These are phyloP conservation scores for Grallaria varia DNA, from an alignment of 2,113 vertebrate genomes.

Conservation along the genomic window DNA sequence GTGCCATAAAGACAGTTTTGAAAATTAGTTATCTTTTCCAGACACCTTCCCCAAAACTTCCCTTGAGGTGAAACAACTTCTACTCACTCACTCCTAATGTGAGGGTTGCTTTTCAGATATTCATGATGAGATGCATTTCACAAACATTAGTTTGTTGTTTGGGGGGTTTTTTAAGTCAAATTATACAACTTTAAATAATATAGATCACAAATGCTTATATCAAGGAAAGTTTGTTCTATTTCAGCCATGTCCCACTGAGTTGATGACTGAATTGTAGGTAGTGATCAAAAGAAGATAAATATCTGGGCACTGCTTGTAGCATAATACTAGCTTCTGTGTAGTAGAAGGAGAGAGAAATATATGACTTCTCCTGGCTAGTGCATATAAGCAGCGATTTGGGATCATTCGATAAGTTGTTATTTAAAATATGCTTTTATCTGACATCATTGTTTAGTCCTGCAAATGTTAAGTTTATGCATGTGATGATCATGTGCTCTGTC, in stretches of 20 bases:
- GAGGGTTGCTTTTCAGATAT: neutral
- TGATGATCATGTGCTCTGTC: neutral
- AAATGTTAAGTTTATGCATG: neutral
- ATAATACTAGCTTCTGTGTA: neutral
- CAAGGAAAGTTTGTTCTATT: neutral
- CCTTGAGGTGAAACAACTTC: neutral
- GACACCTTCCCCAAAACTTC: neutral
- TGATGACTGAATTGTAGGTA: neutral
- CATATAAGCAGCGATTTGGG: neutral
- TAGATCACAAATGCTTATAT: neutral
- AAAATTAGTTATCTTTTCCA: neutral
- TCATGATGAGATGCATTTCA: neutral
- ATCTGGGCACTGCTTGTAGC: neutral
- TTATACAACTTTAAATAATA: neutral
- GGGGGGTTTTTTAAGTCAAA: neutral
- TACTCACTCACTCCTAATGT: neutral
- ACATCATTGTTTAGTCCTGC: neutral
- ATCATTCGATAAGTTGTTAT: neutral
- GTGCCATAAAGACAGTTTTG: neutral
- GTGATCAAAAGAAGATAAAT: neutral
- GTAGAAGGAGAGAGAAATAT: neutral
- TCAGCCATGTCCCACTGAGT: neutral
- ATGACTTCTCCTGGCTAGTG: neutral
- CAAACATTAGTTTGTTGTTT: neutral
- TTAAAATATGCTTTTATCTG: neutral